phyloP scores from a whole-genome alignment of 2,113 vertebrate genomes.

The Pogona vitticeps region DNA sequence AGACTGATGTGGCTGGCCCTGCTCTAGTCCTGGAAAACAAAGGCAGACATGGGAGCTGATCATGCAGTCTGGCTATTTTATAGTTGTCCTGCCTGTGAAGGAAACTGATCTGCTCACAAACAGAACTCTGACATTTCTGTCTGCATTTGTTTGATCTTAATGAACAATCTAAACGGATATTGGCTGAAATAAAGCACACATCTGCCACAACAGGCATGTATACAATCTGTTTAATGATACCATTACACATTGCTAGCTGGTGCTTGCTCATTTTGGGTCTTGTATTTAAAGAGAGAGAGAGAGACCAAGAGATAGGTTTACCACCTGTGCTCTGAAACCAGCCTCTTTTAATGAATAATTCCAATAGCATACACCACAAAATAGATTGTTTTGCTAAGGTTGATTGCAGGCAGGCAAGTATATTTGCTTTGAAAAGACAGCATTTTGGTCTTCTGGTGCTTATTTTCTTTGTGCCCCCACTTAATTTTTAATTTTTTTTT shows the following conservation, averaged over 20 bases:
- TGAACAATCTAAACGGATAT: conserved; percentile 65
- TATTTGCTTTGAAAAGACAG: conserved; percentile 39
- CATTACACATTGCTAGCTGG: conserved; percentile 70
- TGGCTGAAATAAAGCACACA: conserved; percentile 70
- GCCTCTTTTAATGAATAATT: conserved; percentile 55
- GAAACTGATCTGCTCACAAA: conserved; percentile 72
- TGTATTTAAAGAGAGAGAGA: conserved; percentile 62
- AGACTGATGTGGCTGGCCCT: conserved; percentile 51
- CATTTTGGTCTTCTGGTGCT: conserved; percentile 35
- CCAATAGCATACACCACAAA: conserved; percentile 46
- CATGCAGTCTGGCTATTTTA: conserved; percentile 73
- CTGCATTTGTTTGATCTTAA: conserved; percentile 76
- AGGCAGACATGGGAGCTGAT: conserved; percentile 64
- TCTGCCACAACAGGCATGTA: conserved; percentile 75
- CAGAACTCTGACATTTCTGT: conserved; percentile 67
- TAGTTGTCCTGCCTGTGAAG: conserved; percentile 69
- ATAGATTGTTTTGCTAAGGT: conserved; percentile 49
- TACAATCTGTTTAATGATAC: conserved; percentile 79
- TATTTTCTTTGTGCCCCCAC: too few species aligned
- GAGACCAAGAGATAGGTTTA: conserved; percentile 65
- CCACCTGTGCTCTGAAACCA: conserved; percentile 70
- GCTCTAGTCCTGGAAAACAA: conserved; percentile 71
- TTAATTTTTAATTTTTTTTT: too few species aligned
- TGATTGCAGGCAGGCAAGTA: conserved; percentile 38
- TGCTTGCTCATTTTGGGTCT: conserved; percentile 60